These are phyloP conservation scores for Ichneumoninae sp. DNA, from an alignment of 2,888 invertebrate genomes.

Conservation along the genomic window DNA sequence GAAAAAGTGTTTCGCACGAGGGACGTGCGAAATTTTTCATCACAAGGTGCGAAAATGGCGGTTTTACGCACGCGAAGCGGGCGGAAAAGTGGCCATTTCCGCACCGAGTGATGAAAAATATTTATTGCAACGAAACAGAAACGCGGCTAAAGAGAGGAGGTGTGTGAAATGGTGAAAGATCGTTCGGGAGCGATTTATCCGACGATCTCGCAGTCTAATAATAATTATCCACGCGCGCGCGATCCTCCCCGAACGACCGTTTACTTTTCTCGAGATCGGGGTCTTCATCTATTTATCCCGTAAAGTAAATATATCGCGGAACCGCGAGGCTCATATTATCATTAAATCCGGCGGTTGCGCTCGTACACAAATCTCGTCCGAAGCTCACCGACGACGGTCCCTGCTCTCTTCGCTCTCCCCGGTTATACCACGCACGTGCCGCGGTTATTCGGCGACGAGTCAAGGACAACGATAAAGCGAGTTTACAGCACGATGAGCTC, in stretches of 20 bases:
- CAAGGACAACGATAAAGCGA: slow-evolving; percentile 77
- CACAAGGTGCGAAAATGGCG: too few relatives aligned
- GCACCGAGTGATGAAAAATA: neutral
- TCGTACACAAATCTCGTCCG: slow-evolving; percentile 42
- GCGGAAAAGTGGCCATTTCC: too few relatives aligned
- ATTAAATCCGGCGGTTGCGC: slow-evolving; percentile 15
- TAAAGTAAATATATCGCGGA: slow-evolving; percentile 2
- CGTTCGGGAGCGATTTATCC: neutral
- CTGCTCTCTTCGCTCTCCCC: slow-evolving; percentile 2
- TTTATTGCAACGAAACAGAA: neutral
- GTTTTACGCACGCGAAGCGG: too few relatives aligned
- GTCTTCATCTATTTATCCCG: neutral
- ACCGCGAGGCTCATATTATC: slow-evolving; percentile 11
- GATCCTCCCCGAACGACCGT: neutral
- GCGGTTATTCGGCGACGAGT: slow-evolving; percentile 57
- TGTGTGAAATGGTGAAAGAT: neutral
- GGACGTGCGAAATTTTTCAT: too few relatives aligned
- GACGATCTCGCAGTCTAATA: neutral
- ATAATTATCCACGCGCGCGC: neutral
- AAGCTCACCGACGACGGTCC: slow-evolving; percentile 15
- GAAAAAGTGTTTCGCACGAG: too few relatives aligned
- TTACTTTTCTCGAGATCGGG: neutral
- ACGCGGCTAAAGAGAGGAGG: neutral
- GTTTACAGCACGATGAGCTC: slow-evolving; percentile 62
- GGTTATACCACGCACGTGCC: slow-evolving; percentile 64